Conservation (phyloP, 2,113 vertebrate genomes). For the Fregata magnificens region DNA sequence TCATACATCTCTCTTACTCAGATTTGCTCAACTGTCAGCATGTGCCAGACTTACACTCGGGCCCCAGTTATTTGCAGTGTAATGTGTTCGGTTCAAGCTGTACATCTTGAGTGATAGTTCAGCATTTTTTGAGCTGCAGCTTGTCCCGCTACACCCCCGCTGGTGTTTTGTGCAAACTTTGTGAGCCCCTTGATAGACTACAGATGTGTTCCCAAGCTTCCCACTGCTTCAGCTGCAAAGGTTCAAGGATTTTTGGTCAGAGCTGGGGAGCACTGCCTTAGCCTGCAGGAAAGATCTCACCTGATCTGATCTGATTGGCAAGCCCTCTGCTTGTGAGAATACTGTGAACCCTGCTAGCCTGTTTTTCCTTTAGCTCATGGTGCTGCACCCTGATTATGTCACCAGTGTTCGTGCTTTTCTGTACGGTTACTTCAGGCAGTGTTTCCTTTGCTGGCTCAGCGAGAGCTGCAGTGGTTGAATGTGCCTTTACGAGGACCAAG, state of each 20-base stretch:
- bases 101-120: not conserved
- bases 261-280: not conserved
- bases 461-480: not conserved
- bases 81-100: not conserved
- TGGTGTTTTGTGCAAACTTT: not conserved
- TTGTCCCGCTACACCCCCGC: not conserved
- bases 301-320: not conserved
- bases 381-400: not conserved
- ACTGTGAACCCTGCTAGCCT: not conserved
- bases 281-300: not conserved
- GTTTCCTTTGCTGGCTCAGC: not conserved
- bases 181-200: not conserved
- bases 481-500: not conserved
- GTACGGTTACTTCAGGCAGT: not conserved
- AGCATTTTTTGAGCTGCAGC: not conserved
- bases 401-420: not conserved
- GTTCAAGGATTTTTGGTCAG: not conserved
- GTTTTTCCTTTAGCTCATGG: not conserved
- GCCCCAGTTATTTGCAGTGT: not conserved
- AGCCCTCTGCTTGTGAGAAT: not conserved
- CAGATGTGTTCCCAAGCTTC: not conserved
- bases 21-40: not conserved
- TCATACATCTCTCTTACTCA: not conserved
- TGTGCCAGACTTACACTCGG: not conserved
- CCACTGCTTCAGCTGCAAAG: not conserved